Evolutionary conservation across 2,888 invertebrate species (phyloP).

Genomic region (Ferrisia virgata): DNA sequence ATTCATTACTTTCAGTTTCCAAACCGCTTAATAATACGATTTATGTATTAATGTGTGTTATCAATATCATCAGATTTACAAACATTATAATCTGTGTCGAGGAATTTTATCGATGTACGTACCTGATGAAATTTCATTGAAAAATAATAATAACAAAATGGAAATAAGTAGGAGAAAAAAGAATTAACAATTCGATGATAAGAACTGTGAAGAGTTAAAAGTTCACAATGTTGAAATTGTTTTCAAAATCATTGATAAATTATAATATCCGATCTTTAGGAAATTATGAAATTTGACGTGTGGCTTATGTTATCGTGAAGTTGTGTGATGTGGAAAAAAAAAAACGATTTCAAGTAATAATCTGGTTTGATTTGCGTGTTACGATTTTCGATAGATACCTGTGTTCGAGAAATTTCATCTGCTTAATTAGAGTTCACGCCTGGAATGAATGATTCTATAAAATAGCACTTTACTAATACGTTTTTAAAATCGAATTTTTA

Average conservation of each 20-base stretch:
- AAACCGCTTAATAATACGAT: no score
- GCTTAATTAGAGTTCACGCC: background rate
- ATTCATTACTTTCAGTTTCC: no score
- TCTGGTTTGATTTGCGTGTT: conserved; percentile 1
- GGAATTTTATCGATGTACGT: no score
- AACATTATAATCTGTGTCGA: no score
- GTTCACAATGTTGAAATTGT: background rate
- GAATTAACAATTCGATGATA: background rate
- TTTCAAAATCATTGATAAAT: background rate
- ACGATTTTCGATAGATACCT: background rate
- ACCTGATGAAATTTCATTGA: no score
- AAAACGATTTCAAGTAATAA: background rate
- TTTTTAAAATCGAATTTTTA: no score
- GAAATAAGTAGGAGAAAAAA: no score
- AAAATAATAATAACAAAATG: no score
- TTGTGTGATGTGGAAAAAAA: background rate
- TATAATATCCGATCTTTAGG: background rate
- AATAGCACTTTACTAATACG: no score
- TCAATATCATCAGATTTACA: no score
- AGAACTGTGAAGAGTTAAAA: background rate
- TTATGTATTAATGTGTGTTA: no score
- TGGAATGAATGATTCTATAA: background rate
- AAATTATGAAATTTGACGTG: background rate
- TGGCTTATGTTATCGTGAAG: background rate
- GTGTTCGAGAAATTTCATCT: background rate